Base-by-base conservation (phyloP, 2,797 vertebrate species). In the Crypturellus tataupa region DNA sequence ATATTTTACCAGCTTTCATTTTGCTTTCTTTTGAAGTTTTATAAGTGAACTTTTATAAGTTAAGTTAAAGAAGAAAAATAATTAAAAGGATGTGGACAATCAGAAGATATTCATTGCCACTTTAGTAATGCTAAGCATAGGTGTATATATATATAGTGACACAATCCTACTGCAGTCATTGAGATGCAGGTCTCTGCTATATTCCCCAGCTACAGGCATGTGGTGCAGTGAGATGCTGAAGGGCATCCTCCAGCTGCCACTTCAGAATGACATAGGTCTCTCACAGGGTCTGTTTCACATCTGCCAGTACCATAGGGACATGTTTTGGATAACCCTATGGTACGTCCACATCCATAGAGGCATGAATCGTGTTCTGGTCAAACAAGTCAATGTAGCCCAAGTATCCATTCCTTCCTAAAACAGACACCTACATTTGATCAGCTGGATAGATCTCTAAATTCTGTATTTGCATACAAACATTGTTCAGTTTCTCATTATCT, bases 51-150 rank as follows among this genome's bases (percentile, higher is more conserved):
- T n/a, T n/a, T n/a, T 35, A 1, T 5, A 44, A 53, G 14, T 25
- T 51, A 12, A 55, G 3, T 40, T 70, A 35, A 56, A 60, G 20
- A 62, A 86, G 23, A 31, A 55, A 80, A 46, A 68, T 44, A 31
- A 55, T 76, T 42, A 68, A 49, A 12, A 5, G 13, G 9, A 37
- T 0, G 0, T 42, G 7, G 19, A 39, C 3, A 21, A 51, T 77
- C 33, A 68, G 19, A 33, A 44, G 23, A 24, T 67, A 33, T 53
- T 53, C 15, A 16, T 29, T 49, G 63, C 17, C 6, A 62, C 82
- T 55, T 49, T 31, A 69, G 29, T 3, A 70, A 21, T 53, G 1
- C 17, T 47, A 73, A 86, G 70, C 20, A 31, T 14, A 46, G 20
- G 39, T n/a, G 11, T 35, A 67, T 12, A 37, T n/a, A 51, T 70